Conservation (phyloP, 2,113 vertebrate genomes). For the Protomyctophum bolini region DNA sequence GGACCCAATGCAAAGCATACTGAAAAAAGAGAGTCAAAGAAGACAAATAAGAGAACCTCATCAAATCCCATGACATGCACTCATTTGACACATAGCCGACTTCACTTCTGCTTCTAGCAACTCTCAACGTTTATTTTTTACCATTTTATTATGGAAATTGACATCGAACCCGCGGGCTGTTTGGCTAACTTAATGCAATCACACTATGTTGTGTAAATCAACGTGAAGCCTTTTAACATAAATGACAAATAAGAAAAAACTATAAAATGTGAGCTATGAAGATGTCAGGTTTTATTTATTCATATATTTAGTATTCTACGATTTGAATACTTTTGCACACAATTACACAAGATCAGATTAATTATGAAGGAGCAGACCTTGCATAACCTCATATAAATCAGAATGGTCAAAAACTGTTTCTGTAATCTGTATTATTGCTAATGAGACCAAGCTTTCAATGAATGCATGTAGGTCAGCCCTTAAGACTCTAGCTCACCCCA, state of each 20-base stretch:
- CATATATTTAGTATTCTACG: background rate
- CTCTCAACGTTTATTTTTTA: constrained; percentile 30
- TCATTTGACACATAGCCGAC: constrained; percentile 31
- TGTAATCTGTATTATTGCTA: background rate
- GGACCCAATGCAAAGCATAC: background rate
- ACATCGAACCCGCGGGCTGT: constrained; percentile 22
- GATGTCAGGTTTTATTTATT: too few relatives aligned
- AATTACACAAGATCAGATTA: background rate
- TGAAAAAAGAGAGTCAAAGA: background rate
- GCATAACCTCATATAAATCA: background rate
- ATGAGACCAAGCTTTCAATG: constrained; percentile 34
- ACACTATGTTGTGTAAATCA: constrained; percentile 43
- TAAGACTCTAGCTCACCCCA: background rate
- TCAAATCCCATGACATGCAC: background rate
- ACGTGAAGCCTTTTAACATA: constrained; percentile 29
- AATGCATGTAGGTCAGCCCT: constrained; percentile 60
- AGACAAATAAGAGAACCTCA: background rate
- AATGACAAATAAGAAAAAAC: background rate
- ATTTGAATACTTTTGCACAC: background rate
- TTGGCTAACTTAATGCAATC: constrained; percentile 25
- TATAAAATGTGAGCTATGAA: too few relatives aligned
- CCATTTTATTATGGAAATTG: constrained; percentile 46
- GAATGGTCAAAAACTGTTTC: background rate
- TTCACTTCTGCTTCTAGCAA: constrained; percentile 6
- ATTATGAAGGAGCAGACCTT: background rate